Base-by-base conservation (phyloP, 2,888 invertebrate genomes). In the Ceriagrion tenellum region DNA sequence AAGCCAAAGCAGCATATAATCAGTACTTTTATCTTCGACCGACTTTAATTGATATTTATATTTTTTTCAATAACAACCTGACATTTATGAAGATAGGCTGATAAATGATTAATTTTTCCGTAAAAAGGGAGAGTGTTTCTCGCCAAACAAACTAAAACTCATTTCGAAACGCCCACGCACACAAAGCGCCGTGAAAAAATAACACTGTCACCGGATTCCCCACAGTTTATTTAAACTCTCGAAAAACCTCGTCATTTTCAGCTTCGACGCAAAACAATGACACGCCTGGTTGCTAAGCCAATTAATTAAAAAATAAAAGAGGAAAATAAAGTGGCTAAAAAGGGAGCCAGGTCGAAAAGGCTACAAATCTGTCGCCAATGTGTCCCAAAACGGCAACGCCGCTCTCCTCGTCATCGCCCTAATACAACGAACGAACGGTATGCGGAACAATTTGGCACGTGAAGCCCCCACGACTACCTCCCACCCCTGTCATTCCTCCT, bases 371-470 rank as follows among this genome's bases (percentile, higher is more conserved):
- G 26, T 69, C 69, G 12, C 81, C 81, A 81, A 81, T 12, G 30
- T 81, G 30, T 13, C 81, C 26, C 18, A 35, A 30, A 35, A 81
- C 18, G 30, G 81, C 35, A 35, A 81, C 81, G 35, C 30, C 81
- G 81, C 63, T 4, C 47, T 93, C 47, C 26, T 40, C 93, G 6
- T 47, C n/a, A 81, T 69, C 47, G 13, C n/a, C 93, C 40, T n/a
- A n/a, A 0, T 47, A 10, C 69, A 30, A 69, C 10, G 35, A 16
- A 20, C 59, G 59, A 63, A 59, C 90, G 47, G 63, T 93, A 74
- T n/a, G 69, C 59, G 93, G 26, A 16, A 93, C 93, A 74, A 93
- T 93, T 93, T 69, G 93, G 93, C 93, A 74, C 74, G 69, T n/a
- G 74, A n/a, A 55, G 23, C 89, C 16, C 55, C 89, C n/a, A n/a